Evolutionary conservation across 2,888 invertebrate genomes (phyloP), one percentile per base, ranked within the genome.

Genomic region (Ochropleura leucogaster): DNA sequence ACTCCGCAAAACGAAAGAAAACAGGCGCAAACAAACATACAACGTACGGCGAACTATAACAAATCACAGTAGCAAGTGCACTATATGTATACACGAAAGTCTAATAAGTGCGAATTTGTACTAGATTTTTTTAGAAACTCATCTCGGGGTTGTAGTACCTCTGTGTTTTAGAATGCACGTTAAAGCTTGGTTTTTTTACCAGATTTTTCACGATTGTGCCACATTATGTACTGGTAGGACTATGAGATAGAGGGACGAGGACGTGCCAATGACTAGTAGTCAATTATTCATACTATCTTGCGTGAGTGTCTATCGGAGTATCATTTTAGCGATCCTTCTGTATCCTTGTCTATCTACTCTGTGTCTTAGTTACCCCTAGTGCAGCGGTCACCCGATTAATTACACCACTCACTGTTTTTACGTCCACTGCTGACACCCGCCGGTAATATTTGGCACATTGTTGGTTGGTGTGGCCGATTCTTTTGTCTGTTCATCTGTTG

Each of bases 301-400:
- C 14, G 10, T n/a, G 7, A 0, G 10, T n/a, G 4, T 8, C 4
- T 4, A 46, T 57, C 14, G 16, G 16, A n/a, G 1, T 47, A 40
- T 46, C 20, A 30, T 30, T 30, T 30, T 3, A 30, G 30, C 30
- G 46, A 53, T 18, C 46, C 46, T 80, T 89, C 82, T 85, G 76
- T 63, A 73, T 49, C 47, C n/a, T n/a, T n/a, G 30, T 30, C 1
- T 46, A 20, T n/a, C n/a, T 80, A 12, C n/a, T 51, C 42, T 3
- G 6, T 55, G 49, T 14, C 10, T 88, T 93, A 90, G 89, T 92
- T 91, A 92, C 88, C 79, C 86, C 66, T 85, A 89, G 88, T 91
- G 90, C 89, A 87, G 89, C 83, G 90, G 91, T 92, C 93, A 92
- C 90, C 89, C 87, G 88, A 92, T 92, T 92, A 92, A 93, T 92